phyloP scores from a whole-genome alignment of 2,113 vertebrate genomes.

The Onychostoma macrolepis region DNA sequence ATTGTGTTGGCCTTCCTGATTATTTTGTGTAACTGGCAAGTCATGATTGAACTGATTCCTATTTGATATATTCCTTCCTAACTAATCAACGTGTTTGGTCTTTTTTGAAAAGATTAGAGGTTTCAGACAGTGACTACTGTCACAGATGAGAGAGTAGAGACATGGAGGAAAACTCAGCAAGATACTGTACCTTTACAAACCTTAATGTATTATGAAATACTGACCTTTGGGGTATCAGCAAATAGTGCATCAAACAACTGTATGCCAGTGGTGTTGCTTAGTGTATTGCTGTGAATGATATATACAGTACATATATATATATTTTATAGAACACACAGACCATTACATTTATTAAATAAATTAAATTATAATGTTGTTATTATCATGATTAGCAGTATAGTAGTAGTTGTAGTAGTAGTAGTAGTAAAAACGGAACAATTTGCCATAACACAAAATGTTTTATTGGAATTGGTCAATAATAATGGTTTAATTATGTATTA shows the following conservation, averaged over 20 bases:
- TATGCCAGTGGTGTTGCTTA: not conserved
- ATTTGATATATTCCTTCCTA: slow-evolving; percentile 53
- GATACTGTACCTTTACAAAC: not conserved
- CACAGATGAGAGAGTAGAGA: slow-evolving; percentile 14
- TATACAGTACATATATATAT: no score
- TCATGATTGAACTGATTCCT: slow-evolving; percentile 76
- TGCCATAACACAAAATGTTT: no score
- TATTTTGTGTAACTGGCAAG: slow-evolving; percentile 66
- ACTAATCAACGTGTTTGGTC: not conserved
- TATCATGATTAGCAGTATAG: no score
- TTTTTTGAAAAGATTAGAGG: slow-evolving; percentile 61
- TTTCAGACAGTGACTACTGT: slow-evolving; percentile 63
- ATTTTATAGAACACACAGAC: no score
- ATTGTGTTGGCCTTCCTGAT: slow-evolving; percentile 5
- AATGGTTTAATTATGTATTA: no score
- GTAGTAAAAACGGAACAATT: no score
- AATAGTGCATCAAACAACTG: not conserved
- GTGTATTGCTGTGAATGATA: not conserved
- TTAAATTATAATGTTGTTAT: no score
- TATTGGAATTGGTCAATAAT: no score
- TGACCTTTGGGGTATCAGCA: not conserved
- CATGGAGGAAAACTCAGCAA: not conserved
- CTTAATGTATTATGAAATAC: not conserved
- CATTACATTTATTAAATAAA: no score
- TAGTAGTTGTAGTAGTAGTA: no score